Conservation (phyloP, 2,113 vertebrate species). For the Leucosticte australis region DNA sequence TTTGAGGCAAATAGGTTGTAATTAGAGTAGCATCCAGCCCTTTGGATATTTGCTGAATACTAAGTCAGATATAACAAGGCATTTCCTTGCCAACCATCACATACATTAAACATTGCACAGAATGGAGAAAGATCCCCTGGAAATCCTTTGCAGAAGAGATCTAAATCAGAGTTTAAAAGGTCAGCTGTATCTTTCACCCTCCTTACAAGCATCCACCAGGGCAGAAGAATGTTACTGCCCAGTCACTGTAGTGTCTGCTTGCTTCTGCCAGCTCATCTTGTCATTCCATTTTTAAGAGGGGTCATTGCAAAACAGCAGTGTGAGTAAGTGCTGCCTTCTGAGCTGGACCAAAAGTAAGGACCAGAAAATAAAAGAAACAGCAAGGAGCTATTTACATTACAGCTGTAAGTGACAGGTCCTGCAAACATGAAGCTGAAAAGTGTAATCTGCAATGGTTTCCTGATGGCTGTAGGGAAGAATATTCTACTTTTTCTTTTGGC, state of each 20-base stretch:
- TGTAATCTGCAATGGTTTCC: background rate
- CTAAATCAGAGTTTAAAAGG: background rate
- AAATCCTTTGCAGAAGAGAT: background rate
- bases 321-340: background rate
- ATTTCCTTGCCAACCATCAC: background rate
- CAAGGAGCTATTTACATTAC: background rate
- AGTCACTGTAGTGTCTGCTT: background rate
- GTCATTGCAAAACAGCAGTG: background rate
- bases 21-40: constrained; percentile 30
- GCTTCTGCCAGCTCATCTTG: background rate
- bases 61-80: background rate
- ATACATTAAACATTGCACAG: background rate
- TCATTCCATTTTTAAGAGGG: background rate
- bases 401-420: background rate
- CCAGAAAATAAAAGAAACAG: background rate
- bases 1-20: constrained; percentile 29
- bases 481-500: background rate
- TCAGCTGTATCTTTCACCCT: background rate
- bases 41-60: constrained; percentile 33
- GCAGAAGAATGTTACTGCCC: background rate
- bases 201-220: background rate
- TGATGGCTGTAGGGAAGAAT: background rate
- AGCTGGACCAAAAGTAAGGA: background rate
- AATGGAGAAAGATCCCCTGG: background rate
- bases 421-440: background rate